Conservation (phyloP, 2,113 vertebrate species). For the Tympanuchus pallidicinctus region DNA sequence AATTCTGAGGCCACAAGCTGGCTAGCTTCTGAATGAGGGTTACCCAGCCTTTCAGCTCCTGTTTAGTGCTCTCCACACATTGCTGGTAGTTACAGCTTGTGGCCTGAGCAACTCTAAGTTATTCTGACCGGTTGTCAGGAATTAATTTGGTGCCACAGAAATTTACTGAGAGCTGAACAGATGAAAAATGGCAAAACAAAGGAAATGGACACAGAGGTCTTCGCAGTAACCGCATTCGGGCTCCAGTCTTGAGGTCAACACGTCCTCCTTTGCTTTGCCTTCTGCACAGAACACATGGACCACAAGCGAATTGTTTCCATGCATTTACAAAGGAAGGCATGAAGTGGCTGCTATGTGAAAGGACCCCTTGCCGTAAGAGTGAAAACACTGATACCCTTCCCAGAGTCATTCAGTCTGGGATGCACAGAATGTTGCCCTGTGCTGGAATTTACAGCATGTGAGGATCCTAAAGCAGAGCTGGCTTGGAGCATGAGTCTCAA, state of each 20-base stretch:
- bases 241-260: background rate
- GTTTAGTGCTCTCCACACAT: background rate
- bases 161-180: background rate
- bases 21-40: background rate
- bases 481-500: background rate
- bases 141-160: slow-evolving; percentile 9
- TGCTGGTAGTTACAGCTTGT: background rate
- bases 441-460: background rate
- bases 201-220: rapidly evolving
- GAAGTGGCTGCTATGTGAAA: background rate
- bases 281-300: rapidly evolving
- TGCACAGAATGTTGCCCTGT: background rate
- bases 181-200: background rate
- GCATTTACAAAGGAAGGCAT: background rate
- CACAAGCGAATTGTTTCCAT: background rate
- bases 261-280: background rate
- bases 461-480: background rate
- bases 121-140: slow-evolving; percentile 26
- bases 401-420: background rate
- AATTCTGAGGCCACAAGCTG: background rate
- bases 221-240: background rate
- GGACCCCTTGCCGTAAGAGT: background rate
- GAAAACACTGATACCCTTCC: background rate
- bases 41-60: slow-evolving; percentile 43
- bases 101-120: background rate